Evolutionary conservation across 2,888 invertebrate genomes (phyloP).

Genomic region (Hypomecis atomaria): DNA sequence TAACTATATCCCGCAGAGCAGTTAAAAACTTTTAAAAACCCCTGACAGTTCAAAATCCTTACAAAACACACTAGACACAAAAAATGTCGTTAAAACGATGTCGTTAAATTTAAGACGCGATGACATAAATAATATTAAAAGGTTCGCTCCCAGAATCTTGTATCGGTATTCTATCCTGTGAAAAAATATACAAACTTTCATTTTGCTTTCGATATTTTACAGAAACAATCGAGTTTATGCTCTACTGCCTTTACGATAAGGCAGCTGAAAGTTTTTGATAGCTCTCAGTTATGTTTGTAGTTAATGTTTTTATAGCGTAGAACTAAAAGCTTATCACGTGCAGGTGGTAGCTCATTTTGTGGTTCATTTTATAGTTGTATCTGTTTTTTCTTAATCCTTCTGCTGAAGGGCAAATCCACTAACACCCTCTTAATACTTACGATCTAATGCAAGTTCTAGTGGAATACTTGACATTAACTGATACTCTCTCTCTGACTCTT

Average conservation of each 20-base stretch:
- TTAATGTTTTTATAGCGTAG: constrained; percentile 59
- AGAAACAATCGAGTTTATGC: constrained; percentile 25
- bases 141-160: constrained; percentile 64
- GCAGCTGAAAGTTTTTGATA: constrained; percentile 1
- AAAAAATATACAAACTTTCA: constrained; percentile 28
- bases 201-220: not conserved
- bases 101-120: constrained; percentile 63
- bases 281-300: constrained; percentile 26
- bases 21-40: constrained; percentile 51
- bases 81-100: constrained; percentile 65
- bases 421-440: not conserved
- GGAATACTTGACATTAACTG: no score
- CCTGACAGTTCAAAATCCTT: constrained; percentile 42
- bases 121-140: constrained; percentile 78
- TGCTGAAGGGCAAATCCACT: constrained; percentile 4
- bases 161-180: constrained; percentile 38
- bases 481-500: no score
- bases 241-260: constrained; percentile 25
- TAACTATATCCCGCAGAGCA: constrained; percentile 40
- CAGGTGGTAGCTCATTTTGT: constrained; percentile 59
- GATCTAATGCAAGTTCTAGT: no score
- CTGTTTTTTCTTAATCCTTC: constrained; percentile 38
- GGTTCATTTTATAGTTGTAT: constrained; percentile 56
- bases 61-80: constrained; percentile 66
- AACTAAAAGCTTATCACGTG: constrained; percentile 61